Base-by-base conservation (phyloP, 37 sponge, comb jelly and placozoan genomes). In the Lycopodina hypogea region DNA sequence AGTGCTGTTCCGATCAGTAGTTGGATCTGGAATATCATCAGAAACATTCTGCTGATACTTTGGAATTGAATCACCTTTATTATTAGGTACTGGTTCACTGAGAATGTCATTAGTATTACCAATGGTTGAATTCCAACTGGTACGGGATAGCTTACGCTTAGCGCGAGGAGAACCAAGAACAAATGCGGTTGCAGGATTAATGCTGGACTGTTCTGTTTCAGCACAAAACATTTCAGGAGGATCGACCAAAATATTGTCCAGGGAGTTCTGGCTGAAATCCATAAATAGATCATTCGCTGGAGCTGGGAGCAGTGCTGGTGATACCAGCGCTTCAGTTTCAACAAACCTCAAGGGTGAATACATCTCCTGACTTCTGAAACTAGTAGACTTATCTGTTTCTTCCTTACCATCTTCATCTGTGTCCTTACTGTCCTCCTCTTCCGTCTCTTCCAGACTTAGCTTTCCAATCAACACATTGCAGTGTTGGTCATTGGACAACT, bases 211-310 rank as follows among this genome's bases (percentile, higher is more conserved):
- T 36, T 24, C 14, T 7, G 7, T 68, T 35, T 18, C 60, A 3
- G 39, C 41, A 2, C 57, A 3, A 34, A 84, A 84, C 84, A 84
- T 77, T 41, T 56, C 69, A 3, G 84, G 84, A 19, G 84, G 84
- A 0, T 66, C 78, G 4, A 84, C 72, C 7, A 74, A 53, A 3
- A 84, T 59, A 11, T 55, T 28, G 58, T 84, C 84, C 66, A 84
- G 77, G 2, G 84, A 84, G 72, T 69, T 84, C 2, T 45, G 51
- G 39, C 77, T 76, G 32, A 21, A n/a, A 58, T 56, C 68, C 41
- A 39, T 28, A 42, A 56, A 70, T 7, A 56, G 0, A 3, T 69
- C 59, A 34, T 38, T 60, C 1, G 55, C 52, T 66, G 32, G 64
- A 23, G 74, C 52, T 3, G 63, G 73, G 37, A 72, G 65, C 48